Evolutionary conservation across 2,797 vertebrate species (phyloP).

Genomic region (Allobates femoralis): DNA sequence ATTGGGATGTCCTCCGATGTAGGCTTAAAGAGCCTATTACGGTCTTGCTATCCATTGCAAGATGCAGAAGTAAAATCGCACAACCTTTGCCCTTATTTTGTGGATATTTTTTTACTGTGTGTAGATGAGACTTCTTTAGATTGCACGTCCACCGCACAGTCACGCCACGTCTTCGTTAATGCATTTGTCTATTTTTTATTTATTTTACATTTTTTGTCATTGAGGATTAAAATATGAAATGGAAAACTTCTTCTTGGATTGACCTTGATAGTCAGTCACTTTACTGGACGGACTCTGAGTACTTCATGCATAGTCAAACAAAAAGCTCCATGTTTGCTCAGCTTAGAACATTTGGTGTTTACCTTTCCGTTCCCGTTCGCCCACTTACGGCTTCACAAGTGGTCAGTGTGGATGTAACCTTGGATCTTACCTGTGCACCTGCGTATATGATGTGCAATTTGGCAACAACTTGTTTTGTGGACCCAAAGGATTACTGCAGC

Average conservation of each 20-base stretch:
- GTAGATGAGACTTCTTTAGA: too few relatives aligned
- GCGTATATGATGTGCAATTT: background rate
- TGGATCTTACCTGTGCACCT: background rate
- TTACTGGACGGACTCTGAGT: background rate
- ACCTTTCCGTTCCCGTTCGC: slow-evolving; percentile 42
- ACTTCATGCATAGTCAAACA: slow-evolving; percentile 41
- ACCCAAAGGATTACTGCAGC: background rate
- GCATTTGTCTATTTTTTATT: background rate
- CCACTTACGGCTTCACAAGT: slow-evolving; percentile 34
- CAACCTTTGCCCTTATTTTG: too few relatives aligned
- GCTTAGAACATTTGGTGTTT: slow-evolving; percentile 40
- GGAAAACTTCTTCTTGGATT: background rate
- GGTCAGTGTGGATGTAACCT: background rate
- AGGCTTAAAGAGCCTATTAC: too few relatives aligned
- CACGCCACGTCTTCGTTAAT: too few relatives aligned
- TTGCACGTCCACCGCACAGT: too few relatives aligned
- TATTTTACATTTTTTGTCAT: background rate
- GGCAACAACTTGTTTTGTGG: background rate
- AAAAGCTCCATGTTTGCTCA: slow-evolving; percentile 42
- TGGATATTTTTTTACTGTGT: too few relatives aligned
- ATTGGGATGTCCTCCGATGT: too few relatives aligned
- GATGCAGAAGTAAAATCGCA: too few relatives aligned
- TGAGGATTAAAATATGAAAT: background rate
- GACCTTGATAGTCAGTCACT: slow-evolving; percentile 37
- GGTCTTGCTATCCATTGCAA: too few relatives aligned